Percentiles rank a stretch among this genome's conserved stretches.
Evolutionary conservation across 2,888 invertebrate genomes (phyloP).

Genomic region (Cheilosia urbana): DNA sequence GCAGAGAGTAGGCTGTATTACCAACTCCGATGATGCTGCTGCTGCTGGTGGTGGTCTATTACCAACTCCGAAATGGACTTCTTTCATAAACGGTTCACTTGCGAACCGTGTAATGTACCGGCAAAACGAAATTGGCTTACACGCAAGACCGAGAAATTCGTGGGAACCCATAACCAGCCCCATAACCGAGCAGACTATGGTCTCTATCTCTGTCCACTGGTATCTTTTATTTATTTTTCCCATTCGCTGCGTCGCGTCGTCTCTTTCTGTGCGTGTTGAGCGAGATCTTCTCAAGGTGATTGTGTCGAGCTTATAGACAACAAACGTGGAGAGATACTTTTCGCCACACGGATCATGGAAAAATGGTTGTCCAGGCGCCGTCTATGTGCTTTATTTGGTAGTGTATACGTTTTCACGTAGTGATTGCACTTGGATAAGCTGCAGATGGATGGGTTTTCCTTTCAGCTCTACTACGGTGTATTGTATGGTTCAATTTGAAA

Average conservation of each 20-base stretch:
- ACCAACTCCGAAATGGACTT: slow-evolving; percentile 62
- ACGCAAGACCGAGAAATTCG: slow-evolving; percentile 68
- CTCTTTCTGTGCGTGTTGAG: slow-evolving; percentile 47
- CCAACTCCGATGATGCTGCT: slow-evolving; percentile 39
- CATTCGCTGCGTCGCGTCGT: not conserved
- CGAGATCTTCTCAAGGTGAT: slow-evolving; percentile 73
- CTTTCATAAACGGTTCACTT: slow-evolving; percentile 70
- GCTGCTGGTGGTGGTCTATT: slow-evolving; percentile 49
- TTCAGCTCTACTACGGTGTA: slow-evolving; percentile 27
- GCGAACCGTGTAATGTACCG: slow-evolving; percentile 48
- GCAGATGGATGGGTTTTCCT: slow-evolving; percentile 68
- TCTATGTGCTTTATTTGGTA: slow-evolving; percentile 65
- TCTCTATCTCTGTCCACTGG: slow-evolving; percentile 53
- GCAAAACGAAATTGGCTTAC: slow-evolving; percentile 59
- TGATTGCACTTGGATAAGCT: slow-evolving; percentile 63
- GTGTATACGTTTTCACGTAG: slow-evolving; percentile 36
- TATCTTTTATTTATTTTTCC: slow-evolving; percentile 26
- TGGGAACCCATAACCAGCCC: slow-evolving; percentile 63
- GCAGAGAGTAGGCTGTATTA: slow-evolving; percentile 32
- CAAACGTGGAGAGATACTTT: slow-evolving; percentile 35
- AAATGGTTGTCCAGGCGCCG: slow-evolving; percentile 68
- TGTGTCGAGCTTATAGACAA: slow-evolving; percentile 36
- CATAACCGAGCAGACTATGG: slow-evolving; percentile 19
- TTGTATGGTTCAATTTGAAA: slow-evolving; percentile 46
- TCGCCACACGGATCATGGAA: slow-evolving; percentile 60